Evolutionary conservation across 1,140 invertebrate species (phyloP).

Genomic region (Pseudomyrmex sp.): DNA sequence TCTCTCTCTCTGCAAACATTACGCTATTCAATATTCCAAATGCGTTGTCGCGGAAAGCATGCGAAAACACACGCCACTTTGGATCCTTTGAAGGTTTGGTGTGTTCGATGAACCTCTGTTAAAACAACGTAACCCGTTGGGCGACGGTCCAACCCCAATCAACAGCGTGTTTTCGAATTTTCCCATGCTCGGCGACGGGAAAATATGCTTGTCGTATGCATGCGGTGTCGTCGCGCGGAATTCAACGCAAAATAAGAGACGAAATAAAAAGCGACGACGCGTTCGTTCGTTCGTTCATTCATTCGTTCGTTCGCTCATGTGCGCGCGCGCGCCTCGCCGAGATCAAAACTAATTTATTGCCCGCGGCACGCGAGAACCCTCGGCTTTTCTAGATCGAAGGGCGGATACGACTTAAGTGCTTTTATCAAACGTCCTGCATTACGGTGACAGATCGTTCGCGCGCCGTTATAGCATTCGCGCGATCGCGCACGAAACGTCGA

Average conservation of each 20-base stretch:
- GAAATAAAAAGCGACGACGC: constrained; percentile 14
- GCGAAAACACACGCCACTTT: constrained; percentile 20
- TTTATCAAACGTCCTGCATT: constrained; percentile 65
- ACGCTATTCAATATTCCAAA: constrained; percentile 44
- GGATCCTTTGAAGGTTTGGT: constrained; percentile 30
- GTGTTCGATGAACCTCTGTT: constrained; percentile 41
- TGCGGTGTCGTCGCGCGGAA: constrained; percentile 27
- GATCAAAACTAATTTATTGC: constrained; percentile 70
- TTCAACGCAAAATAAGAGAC: constrained; percentile 1
- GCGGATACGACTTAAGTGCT: constrained; percentile 71
- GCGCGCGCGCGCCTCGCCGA: constrained; percentile 41
- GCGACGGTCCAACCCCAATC: constrained; percentile 47
- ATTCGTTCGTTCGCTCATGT: neutral
- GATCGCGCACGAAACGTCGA: constrained; percentile 32
- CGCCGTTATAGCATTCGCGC: constrained; percentile 8
- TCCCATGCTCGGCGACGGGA: neutral
- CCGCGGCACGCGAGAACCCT: constrained; percentile 61
- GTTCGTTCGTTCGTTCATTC: neutral
- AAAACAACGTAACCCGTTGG: constrained; percentile 51
- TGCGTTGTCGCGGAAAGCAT: constrained; percentile 26
- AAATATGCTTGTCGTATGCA: constrained; percentile 49
- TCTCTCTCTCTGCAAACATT: constrained; percentile 15
- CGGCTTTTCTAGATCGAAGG: constrained; percentile 65
- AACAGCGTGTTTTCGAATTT: constrained; percentile 32
- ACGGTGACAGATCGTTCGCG: constrained; percentile 64